phyloP scores from a whole-genome alignment of 2,113 vertebrate genomes.

The Osmerus eperlanus region DNA sequence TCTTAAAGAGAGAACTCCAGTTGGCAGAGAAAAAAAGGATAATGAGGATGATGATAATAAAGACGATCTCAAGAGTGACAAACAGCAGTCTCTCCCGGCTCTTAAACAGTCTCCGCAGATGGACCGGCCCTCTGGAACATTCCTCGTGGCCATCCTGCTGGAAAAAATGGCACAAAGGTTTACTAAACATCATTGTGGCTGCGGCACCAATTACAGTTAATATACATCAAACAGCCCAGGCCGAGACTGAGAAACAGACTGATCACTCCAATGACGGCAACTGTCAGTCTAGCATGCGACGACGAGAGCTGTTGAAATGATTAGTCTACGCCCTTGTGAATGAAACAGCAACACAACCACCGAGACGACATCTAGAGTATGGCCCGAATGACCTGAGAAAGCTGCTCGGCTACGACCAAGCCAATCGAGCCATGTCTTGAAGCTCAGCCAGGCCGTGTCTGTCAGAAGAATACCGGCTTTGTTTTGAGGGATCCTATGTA shows the following conservation, averaged over 20 bases:
- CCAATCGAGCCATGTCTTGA: constrained; percentile 32
- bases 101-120: constrained; percentile 78
- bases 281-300: constrained; percentile 72
- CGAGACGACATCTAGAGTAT: constrained; percentile 70
- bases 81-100: constrained; percentile 82
- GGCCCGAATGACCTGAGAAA: constrained; percentile 67
- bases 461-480: constrained; percentile 43
- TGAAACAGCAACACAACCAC: constrained; percentile 69
- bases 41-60: constrained; percentile 86
- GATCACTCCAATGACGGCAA: constrained; percentile 78
- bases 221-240: constrained; percentile 76
- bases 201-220: constrained; percentile 81
- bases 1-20: no score
- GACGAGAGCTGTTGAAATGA: constrained; percentile 71
- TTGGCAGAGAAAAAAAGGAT: constrained; percentile 70
- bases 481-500: constrained; percentile 35
- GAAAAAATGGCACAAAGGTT: constrained; percentile 77
- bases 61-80: constrained; percentile 80
- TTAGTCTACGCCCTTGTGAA: constrained; percentile 70
- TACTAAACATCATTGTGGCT: constrained; percentile 73
- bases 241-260: constrained; percentile 62
- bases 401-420: constrained; percentile 21
- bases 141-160: constrained; percentile 91
- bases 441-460: constrained; percentile 12
- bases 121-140: constrained; percentile 84